These are phyloP conservation scores for Cydia splendana DNA, from an alignment of 1,140 invertebrate genomes.

Conservation along the genomic window DNA sequence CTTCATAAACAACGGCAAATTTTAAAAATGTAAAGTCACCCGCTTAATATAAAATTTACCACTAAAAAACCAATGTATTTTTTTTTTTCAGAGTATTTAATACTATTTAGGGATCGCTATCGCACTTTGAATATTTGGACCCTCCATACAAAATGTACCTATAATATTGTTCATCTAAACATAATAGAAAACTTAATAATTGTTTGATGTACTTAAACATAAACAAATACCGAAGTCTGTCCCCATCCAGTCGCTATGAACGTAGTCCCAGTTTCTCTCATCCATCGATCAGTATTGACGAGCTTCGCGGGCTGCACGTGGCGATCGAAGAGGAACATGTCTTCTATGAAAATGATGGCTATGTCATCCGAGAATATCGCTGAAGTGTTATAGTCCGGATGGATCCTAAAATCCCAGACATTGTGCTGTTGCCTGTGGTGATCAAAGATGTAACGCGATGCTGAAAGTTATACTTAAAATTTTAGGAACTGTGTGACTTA, in stretches of 20 bases:
- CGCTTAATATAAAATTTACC: no score
- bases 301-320: constrained; percentile 45
- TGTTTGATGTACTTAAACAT: not conserved
- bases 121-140: no score
- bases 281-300: constrained; percentile 41
- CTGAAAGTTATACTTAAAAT: constrained; percentile 42
- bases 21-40: no score
- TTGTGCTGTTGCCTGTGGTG: constrained; percentile 37
- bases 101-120: no score
- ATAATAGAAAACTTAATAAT: no score
- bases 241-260: constrained; percentile 55
- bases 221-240: constrained; percentile 43
- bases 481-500: not conserved
- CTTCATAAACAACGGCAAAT: no score
- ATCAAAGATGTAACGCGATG: constrained; percentile 46
- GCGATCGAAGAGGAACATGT: constrained; percentile 42
- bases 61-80: no score
- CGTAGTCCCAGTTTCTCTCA: constrained; percentile 43
- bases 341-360: constrained; percentile 50
- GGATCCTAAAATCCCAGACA: constrained; percentile 50
- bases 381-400: constrained; percentile 44
- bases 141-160: no score
- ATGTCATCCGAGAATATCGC: constrained; percentile 50
- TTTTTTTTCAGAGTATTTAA: no score
- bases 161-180: no score